phyloP scores from a whole-genome alignment of 1,140 invertebrate species.

The Muscidifurax raptorellus region DNA sequence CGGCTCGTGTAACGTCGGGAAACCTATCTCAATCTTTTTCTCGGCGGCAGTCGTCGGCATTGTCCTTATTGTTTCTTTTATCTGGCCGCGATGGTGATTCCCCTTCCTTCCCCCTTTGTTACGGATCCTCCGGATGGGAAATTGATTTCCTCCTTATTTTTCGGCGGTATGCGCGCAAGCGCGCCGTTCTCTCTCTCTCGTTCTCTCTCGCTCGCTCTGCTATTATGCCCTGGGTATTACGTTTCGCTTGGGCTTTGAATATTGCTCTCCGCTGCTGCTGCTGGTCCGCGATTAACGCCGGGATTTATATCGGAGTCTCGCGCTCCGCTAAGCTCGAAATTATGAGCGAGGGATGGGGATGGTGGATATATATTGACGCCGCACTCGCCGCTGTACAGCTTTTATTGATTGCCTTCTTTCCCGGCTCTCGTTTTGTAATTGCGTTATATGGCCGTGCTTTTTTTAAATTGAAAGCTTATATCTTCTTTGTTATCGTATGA shows the following conservation, averaged over 20 bases:
- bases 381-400: background rate
- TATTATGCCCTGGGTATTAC: background rate
- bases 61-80: conserved; percentile 48
- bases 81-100: conserved; percentile 4
- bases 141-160: conserved; percentile 43
- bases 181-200: background rate
- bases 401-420: background rate
- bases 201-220: background rate
- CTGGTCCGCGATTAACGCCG: background rate
- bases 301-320: conserved; percentile 1
- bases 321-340: background rate
- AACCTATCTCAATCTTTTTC: conserved; percentile 48
- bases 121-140: conserved; percentile 42
- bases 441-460: no score
- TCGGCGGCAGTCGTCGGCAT: conserved; percentile 9
- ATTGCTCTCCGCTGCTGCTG: background rate
- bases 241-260: conserved; percentile 16
- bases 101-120: conserved; percentile 1
- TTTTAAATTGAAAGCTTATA: no score
- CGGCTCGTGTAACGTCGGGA: background rate
- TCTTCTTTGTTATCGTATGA: no score
- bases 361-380: background rate
- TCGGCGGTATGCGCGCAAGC: background rate
- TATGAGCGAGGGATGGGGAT: background rate
- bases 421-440: no score